These are phyloP conservation scores for Eurois occulta DNA, from an alignment of 2,888 invertebrate species.

Conservation along the genomic window DNA sequence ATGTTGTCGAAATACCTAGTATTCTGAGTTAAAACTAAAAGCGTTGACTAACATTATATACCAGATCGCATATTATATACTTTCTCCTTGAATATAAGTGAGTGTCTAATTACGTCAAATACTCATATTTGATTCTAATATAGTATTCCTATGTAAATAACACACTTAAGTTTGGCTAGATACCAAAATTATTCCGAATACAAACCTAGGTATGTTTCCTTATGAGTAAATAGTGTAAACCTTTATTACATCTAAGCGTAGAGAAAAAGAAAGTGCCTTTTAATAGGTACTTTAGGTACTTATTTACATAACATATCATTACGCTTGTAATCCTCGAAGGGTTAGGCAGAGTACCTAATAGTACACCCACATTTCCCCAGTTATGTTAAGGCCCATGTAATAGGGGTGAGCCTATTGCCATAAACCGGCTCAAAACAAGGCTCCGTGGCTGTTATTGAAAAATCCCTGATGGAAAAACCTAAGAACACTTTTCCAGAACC, in stretches of 20 bases:
- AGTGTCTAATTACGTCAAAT: conserved; percentile 47
- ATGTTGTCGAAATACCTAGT: conserved; percentile 20
- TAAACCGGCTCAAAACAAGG: too few relatives aligned
- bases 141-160: conserved; percentile 31
- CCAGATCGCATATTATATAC: not conserved
- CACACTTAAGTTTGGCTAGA: conserved; percentile 10
- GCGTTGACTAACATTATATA: conserved; percentile 13
- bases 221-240: not conserved
- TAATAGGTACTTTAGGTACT: too few relatives aligned
- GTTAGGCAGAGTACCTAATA: too few relatives aligned
- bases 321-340: too few relatives aligned
- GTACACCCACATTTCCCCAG: too few relatives aligned
- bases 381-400: too few relatives aligned
- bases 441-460: too few relatives aligned
- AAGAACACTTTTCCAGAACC: too few relatives aligned
- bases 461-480: too few relatives aligned
- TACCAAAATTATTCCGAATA: conserved; percentile 17
- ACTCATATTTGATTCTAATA: conserved; percentile 17
- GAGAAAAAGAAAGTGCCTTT: too few relatives aligned
- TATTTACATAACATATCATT: too few relatives aligned
- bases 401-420: too few relatives aligned
- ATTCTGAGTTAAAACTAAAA: conserved; percentile 33
- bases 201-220: not conserved
- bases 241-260: not conserved
- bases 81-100: conserved; percentile 37